Evolutionary conservation across 2,888 invertebrate species (phyloP).

Genomic region (Zelleria hepariella): DNA sequence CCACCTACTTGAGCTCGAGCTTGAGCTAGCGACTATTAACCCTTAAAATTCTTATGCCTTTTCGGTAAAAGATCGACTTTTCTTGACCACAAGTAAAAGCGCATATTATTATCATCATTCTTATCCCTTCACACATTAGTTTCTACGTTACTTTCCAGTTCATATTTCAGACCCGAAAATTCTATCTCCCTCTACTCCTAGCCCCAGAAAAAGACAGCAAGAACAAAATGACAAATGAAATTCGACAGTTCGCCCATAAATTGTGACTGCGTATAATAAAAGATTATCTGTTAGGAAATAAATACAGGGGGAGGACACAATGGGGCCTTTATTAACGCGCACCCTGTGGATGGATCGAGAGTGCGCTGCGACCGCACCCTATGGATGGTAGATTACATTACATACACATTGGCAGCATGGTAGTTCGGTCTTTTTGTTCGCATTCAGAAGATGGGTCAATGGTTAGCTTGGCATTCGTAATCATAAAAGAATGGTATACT

Average conservation of each 20-base stretch:
- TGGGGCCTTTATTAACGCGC: constrained; percentile 54
- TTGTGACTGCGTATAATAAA: constrained; percentile 59
- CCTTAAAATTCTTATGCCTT: no score
- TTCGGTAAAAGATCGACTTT: no score
- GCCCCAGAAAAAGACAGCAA: constrained; percentile 5
- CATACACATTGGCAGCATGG: not conserved
- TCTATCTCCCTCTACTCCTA: not conserved
- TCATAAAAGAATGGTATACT: no score
- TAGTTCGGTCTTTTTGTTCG: not conserved
- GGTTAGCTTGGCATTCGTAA: not conserved
- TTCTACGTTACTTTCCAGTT: no score
- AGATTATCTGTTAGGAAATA: constrained; percentile 65
- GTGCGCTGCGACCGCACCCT: not conserved
- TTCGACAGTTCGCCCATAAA: constrained; percentile 57
- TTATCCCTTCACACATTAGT: no score
- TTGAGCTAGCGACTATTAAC: no score
- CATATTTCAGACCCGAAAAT: not conserved
- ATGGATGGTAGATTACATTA: not conserved
- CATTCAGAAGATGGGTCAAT: not conserved
- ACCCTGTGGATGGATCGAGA: constrained; percentile 21
- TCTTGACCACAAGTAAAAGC: no score
- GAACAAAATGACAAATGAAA: constrained; percentile 57
- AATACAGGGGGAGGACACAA: constrained; percentile 60
- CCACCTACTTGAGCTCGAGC: no score
- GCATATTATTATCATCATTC: no score